Evolutionary conservation across 2,888 invertebrate genomes (phyloP), one percentile per base, ranked within the genome.

Genomic region (Galeruca laticollis): DNA sequence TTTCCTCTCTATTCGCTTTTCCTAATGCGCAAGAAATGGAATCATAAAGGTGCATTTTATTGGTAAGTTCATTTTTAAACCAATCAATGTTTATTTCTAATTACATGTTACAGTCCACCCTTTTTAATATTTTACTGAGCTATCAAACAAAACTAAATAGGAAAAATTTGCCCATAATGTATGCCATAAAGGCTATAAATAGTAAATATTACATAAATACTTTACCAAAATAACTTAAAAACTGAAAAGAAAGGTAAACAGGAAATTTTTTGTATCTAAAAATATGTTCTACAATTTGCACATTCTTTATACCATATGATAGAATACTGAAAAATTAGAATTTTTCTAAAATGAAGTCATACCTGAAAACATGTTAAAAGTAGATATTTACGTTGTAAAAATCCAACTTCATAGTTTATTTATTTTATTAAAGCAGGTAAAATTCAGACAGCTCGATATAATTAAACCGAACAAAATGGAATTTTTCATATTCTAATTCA

Each of bases 311-410:
- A 60, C 15, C 60, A 47, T 60, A 60, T 60, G 60, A 60, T 60
- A 13, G 13, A 20, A 1, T 15, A 20, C 37, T 10, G 40, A 59
- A 59, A 59, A 37, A 57, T 40, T 31, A 15, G 26, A 49, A 60
- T 60, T 60, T 49, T 60, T 49, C 18, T 31, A 49, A 49, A 49
- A 60, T 60, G 60, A 60, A 60, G 49, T 60, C 60, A 60, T 60
- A 49, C 31, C 15, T 49, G 49, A 49, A 60, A 60, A 60, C 47
- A 15, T n/a, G 5, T 49, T 49, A 31, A 26, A 52, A 26, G 52
- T 52, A 52, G 13, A 52, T 52, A 52, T 52, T 21, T 26, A 52
- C 51, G 26, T 21, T 52, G 51, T 52, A 52, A 52, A 26, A 52
- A 52, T 26, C 13, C n/a, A 52, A 52, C 4, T 52, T 52, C 21